A percentile compares a stretch with the other conserved stretches of the same genome.
These are phyloP conservation scores for Protomyctophum bolini DNA, from an alignment of 2,113 vertebrate species.

Conservation along the genomic window DNA sequence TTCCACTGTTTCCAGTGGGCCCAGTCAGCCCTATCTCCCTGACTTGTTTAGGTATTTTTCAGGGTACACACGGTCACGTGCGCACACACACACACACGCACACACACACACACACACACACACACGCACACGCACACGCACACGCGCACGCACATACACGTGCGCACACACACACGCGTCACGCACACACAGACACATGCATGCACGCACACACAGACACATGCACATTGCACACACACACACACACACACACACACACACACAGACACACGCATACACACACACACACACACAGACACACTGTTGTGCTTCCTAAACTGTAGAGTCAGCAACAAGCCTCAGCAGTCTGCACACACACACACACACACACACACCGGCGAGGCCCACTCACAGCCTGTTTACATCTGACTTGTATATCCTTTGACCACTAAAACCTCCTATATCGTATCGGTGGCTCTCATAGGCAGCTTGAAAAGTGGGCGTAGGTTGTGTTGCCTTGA, in stretches of 20 bases:
- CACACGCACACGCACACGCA: too few species aligned
- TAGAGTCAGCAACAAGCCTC: too few species aligned
- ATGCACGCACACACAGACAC: background rate
- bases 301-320: background rate
- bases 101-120: background rate
- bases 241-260: background rate
- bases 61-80: conserved; percentile 17
- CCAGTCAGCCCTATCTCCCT: too few species aligned
- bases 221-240: too few species aligned
- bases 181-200: background rate
- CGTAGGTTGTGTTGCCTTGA: too few species aligned
- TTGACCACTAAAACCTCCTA: too few species aligned
- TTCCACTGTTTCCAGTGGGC: background rate
- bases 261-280: background rate
- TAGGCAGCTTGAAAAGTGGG: too few species aligned
- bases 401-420: too few species aligned
- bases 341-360: too few species aligned
- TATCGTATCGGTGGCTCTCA: too few species aligned
- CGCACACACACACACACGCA: background rate
- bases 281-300: background rate
- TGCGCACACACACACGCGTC: background rate
- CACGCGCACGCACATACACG: too few species aligned
- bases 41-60: conserved; percentile 20
- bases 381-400: too few species aligned
- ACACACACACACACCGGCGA: background rate